Evolutionary conservation across 2,797 vertebrate species (phyloP), one percentile per base, ranked within the genome.

Genomic region (Argentina silus): DNA sequence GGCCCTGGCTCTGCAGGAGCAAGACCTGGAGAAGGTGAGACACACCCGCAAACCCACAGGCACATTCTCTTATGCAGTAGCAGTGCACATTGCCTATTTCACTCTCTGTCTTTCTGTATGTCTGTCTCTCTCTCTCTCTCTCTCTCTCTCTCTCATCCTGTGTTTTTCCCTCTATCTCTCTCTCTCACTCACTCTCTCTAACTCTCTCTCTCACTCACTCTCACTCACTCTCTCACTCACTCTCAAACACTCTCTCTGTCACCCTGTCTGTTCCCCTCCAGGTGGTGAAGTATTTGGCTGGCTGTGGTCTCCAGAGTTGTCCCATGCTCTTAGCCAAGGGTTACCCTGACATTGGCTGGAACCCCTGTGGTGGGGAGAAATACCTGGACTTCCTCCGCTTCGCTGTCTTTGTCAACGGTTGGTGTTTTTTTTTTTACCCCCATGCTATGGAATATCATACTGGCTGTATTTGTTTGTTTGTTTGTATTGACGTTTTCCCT

Each of bases 361-460:
- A 98, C 90, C 97, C 97, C 21, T 95, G 95, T 0, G 97, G 97
- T 0, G 97, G 97, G 1, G 95, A 98, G 83, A 95, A 96, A 72
- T 98, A 98, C 79, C 93, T 98, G 0, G 96, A 98, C 84, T 98
- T 98, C 89, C 93, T 98, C 27, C 95, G 97, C 59, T 98, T 98
- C 14, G 96, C 97, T 0, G 96, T 98, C n/a, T 98, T 98, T 2
- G 96, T 98, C 72, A 98, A 98, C 0, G 97, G 97, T 98, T 70
- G 83, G 93, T 64, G 62, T 36, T 64, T 1, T 43, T 64, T 1
- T 43, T 66, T 72, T 69, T 7, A 36, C 4, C 15, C 44, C 0
- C 11, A 51, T 61, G 36, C 3, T 14, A 48, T 72, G 1, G 11
- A 59, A 5, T 53, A 51, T 75, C 56, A 47, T 0, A 36, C 67